A percentile compares a stretch with the other conserved stretches of the same genome.
Conservation (phyloP, 2,888 invertebrate species). For the Drosophila mimetica region DNA sequence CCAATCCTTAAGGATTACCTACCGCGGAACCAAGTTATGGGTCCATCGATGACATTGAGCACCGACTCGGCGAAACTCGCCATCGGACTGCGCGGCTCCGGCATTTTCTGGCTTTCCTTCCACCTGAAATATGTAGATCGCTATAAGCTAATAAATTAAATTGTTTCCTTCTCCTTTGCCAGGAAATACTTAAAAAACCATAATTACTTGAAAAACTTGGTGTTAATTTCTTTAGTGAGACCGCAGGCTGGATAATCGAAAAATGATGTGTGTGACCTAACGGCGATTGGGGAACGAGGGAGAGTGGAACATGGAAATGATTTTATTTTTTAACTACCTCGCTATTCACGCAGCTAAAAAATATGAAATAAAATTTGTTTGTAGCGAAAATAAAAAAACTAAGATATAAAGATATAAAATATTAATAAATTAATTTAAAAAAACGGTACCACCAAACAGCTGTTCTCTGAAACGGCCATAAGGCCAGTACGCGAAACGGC, state of each 20-base stretch:
- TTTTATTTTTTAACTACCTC: no score
- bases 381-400: no score
- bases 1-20: constrained; percentile 61
- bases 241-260: constrained; percentile 6
- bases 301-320: no score
- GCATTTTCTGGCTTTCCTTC: constrained; percentile 67
- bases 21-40: constrained; percentile 92
- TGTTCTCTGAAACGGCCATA: background rate
- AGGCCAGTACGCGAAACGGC: background rate
- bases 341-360: no score
- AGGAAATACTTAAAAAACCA: background rate
- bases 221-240: constrained; percentile 21
- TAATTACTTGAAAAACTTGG: constrained; percentile 33
- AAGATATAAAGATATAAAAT: no score
- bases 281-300: no score
- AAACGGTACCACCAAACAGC: background rate
- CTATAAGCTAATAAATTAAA: background rate
- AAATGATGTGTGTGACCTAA: background rate
- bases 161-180: background rate
- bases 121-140: constrained; percentile 39
- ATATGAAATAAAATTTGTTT: no score
- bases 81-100: constrained; percentile 83
- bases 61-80: constrained; percentile 86
- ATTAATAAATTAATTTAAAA: no score
- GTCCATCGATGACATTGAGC: constrained; percentile 87